phyloP scores from a whole-genome alignment of 2,888 invertebrate genomes.

The Euphydryas editha region DNA sequence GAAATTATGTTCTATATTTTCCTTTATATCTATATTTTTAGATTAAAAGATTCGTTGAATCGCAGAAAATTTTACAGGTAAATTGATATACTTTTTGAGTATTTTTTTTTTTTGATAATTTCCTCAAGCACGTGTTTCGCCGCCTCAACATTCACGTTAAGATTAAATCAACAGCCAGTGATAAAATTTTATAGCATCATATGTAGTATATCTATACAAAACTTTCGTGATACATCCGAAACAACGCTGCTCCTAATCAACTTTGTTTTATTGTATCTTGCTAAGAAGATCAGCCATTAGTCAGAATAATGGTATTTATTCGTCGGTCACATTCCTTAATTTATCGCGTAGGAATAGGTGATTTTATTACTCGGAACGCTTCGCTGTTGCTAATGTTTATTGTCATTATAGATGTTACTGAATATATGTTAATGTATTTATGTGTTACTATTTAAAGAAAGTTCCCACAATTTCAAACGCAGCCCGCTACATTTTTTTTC shows the following conservation, averaged over 20 bases:
- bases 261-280: constrained; percentile 63
- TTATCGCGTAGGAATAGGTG: constrained; percentile 34
- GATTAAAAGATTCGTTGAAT: neutral
- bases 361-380: constrained; percentile 37
- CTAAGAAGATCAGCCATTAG: constrained; percentile 53
- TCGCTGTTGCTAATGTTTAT: constrained; percentile 34
- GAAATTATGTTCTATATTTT: constrained; percentile 50
- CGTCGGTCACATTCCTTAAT: constrained; percentile 47
- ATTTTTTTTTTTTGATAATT: too few species aligned
- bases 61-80: neutral
- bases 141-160: constrained; percentile 50
- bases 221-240: constrained; percentile 52
- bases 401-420: constrained; percentile 34
- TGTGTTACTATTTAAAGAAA: constrained; percentile 36
- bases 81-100: constrained; percentile 29
- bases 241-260: constrained; percentile 61
- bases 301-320: constrained; percentile 61
- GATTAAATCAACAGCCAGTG: constrained; percentile 58
- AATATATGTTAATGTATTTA: constrained; percentile 37
- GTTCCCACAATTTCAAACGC: constrained; percentile 40
- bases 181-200: constrained; percentile 57
- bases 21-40: constrained; percentile 18
- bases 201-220: constrained; percentile 25
- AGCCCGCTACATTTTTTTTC: constrained; percentile 35
- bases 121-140: constrained; percentile 33